A percentile compares a stretch with the other conserved stretches of the same genome.
phyloP scores from a whole-genome alignment of 2,113 vertebrate genomes.

The Crotalus viridis region DNA sequence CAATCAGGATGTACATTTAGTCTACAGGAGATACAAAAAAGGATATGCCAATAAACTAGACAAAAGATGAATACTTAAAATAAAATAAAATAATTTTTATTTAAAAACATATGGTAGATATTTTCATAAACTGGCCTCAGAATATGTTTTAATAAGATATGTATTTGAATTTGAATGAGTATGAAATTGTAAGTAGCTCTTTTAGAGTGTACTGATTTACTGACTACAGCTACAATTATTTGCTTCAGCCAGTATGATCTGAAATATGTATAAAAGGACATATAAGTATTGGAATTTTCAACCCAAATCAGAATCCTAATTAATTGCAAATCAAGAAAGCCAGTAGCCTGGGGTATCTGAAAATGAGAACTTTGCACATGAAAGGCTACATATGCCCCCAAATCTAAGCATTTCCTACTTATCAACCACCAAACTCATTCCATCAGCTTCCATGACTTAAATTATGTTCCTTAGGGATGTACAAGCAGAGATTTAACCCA shows the following conservation, averaged over 20 bases:
- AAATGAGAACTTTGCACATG: conserved; percentile 82
- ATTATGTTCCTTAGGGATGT: conserved; percentile 69
- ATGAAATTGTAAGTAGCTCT: conserved; percentile 49
- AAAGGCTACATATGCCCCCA: conserved; percentile 72
- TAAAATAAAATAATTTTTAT: conserved; percentile 61
- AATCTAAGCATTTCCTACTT: conserved; percentile 74
- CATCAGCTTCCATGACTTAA: conserved; percentile 70
- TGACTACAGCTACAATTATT: conserved; percentile 73
- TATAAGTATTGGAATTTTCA: conserved; percentile 72
- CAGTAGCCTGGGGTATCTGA: conserved; percentile 75
- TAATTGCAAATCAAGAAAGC: conserved; percentile 77
- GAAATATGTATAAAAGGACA: conserved; percentile 74
- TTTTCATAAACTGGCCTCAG: conserved; percentile 63
- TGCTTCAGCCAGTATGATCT: conserved; percentile 72
- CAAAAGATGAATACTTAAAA: conserved; percentile 58
- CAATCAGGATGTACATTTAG: conserved; percentile 42
- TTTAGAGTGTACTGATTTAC: conserved; percentile 69
- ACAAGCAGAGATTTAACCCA: conserved; percentile 67
- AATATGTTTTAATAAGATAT: conserved; percentile 63
- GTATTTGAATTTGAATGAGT: conserved; percentile 27
- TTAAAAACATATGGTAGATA: conserved; percentile 66
- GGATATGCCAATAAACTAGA: conserved; percentile 49
- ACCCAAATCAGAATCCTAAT: conserved; percentile 79
- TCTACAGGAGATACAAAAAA: conserved; percentile 55
- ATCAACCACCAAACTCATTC: conserved; percentile 68